Evolutionary conservation across 2,113 vertebrate genomes (phyloP).

Genomic region (Nettapus auritus): DNA sequence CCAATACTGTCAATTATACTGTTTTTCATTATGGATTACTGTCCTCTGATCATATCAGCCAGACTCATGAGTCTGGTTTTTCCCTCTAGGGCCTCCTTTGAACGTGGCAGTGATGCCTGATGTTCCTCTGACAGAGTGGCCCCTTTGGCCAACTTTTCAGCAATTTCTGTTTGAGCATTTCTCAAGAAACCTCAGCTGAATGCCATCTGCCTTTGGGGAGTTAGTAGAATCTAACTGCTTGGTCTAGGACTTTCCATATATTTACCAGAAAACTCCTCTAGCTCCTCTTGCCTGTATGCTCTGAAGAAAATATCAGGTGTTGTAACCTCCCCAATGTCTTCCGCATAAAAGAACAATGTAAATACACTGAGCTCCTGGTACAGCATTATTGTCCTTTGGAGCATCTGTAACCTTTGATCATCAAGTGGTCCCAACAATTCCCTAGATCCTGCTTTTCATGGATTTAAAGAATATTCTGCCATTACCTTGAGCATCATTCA

Average conservation of each 20-base stretch:
- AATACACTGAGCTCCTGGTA: background rate
- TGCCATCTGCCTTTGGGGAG: background rate
- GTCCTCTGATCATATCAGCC: background rate
- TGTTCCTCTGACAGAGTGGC: background rate
- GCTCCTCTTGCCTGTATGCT: background rate
- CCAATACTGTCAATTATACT: background rate
- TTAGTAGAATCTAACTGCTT: background rate
- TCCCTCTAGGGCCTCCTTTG: background rate
- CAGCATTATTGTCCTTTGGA: background rate
- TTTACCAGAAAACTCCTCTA: background rate
- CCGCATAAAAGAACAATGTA: background rate
- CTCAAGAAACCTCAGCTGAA: background rate
- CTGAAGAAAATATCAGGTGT: too few species aligned
- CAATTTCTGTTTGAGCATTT: background rate
- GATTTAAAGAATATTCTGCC: background rate
- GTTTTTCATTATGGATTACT: background rate
- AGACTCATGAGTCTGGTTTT: background rate
- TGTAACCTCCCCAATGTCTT: background rate
- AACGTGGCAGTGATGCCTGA: background rate
- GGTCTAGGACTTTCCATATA: background rate
- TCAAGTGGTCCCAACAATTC: background rate
- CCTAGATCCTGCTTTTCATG: background rate
- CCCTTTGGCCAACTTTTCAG: background rate
- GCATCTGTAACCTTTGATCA: background rate
- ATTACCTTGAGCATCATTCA: background rate